Evolutionary conservation across 2,113 vertebrate genomes (phyloP).

Genomic region (Elephas maximus): DNA sequence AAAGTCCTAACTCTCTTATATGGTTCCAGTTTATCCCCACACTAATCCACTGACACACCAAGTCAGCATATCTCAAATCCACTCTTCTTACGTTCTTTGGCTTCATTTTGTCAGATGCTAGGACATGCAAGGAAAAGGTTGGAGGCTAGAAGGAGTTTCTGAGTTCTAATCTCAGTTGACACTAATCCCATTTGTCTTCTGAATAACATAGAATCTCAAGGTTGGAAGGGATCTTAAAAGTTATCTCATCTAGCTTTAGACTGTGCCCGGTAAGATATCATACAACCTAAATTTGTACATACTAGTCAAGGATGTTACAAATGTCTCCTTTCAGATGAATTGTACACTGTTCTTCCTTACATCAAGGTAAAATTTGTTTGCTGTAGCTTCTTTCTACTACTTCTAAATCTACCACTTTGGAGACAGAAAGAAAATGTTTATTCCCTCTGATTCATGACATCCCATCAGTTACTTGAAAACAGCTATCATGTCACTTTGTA

Average conservation of each 20-base stretch:
- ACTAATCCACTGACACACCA: background rate
- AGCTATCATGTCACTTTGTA: background rate
- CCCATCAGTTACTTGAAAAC: conserved; percentile 1
- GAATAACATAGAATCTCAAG: background rate
- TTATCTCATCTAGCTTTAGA: background rate
- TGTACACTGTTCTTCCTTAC: background rate
- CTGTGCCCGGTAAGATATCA: background rate
- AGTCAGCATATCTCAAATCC: background rate
- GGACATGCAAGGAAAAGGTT: background rate
- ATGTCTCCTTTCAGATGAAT: background rate
- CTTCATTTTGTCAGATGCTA: background rate
- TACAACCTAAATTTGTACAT: background rate
- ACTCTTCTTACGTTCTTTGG: background rate
- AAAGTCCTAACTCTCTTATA: background rate
- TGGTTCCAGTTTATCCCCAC: background rate
- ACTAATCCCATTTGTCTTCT: background rate
- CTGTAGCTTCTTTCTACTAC: background rate
- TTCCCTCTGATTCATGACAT: background rate
- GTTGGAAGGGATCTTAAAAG: background rate
- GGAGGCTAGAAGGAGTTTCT: background rate
- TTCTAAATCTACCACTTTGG: background rate
- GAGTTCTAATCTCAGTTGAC: background rate
- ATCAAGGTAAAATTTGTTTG: background rate
- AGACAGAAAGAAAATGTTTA: background rate
- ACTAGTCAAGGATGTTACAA: background rate